phyloP scores from a whole-genome alignment of 1,140 invertebrate species.

The Gerris buenoi region DNA sequence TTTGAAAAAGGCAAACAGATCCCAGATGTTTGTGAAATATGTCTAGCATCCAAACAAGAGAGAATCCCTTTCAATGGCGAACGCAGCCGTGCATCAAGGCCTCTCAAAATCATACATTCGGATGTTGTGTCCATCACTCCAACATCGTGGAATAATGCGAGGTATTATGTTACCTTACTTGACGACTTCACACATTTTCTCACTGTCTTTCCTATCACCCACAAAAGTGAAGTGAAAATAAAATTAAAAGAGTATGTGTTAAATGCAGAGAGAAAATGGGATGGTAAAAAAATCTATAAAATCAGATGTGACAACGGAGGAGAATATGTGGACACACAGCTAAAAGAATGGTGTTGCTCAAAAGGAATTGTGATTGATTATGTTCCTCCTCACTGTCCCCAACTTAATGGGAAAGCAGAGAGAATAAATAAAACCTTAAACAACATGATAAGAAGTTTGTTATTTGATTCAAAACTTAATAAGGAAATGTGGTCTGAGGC shows the following conservation, averaged over 20 bases:
- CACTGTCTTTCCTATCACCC: too few relatives aligned
- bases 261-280: neutral
- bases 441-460: neutral
- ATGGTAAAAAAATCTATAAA: neutral
- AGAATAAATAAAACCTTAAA: neutral
- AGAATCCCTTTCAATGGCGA: too few relatives aligned
- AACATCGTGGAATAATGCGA: too few relatives aligned
- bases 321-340: neutral
- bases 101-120: too few relatives aligned
- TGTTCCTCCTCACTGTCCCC: neutral
- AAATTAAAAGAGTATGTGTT: neutral
- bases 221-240: neutral
- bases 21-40: too few relatives aligned
- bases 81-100: too few relatives aligned
- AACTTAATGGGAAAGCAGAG: neutral
- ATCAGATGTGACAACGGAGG: neutral
- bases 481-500: neutral
- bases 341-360: neutral
- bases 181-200: too few relatives aligned
- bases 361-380: neutral
- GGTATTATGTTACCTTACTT: too few relatives aligned
- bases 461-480: neutral
- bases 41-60: too few relatives aligned
- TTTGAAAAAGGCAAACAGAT: too few relatives aligned
- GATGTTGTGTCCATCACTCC: too few relatives aligned